These are phyloP conservation scores for Onychorhynchus coronatus DNA, from an alignment of 2,113 vertebrate genomes.

Conservation along the genomic window DNA sequence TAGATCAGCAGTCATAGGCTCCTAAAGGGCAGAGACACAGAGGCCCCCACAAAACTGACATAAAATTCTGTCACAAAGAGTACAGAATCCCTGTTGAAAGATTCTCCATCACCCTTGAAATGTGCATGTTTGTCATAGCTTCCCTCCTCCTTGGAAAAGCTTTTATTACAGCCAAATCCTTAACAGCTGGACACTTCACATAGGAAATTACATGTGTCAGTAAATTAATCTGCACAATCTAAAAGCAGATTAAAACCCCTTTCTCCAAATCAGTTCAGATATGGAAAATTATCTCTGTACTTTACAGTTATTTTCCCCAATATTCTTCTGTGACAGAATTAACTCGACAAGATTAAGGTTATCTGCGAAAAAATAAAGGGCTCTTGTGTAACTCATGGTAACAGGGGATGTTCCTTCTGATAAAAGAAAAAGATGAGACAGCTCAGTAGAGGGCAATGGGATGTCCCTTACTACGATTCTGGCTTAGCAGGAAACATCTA, in stretches of 20 bases:
- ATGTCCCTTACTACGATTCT: neutral
- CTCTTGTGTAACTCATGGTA: neutral
- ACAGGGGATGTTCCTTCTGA: neutral
- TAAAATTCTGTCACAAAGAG: neutral
- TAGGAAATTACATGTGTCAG: constrained; percentile 19
- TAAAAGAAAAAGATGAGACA: neutral
- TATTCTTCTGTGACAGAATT: neutral
- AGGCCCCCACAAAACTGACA: neutral
- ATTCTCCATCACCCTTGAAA: neutral
- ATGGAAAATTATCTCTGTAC: neutral
- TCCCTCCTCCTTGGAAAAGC: neutral
- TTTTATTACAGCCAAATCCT: neutral
- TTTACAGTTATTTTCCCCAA: neutral
- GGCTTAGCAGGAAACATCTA: neutral
- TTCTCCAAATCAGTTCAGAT: neutral
- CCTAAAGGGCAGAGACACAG: neutral
- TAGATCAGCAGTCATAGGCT: neutral
- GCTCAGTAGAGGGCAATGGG: neutral
- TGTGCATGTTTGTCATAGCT: neutral
- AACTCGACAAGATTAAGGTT: neutral
- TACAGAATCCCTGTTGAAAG: neutral
- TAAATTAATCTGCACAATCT: constrained; percentile 11
- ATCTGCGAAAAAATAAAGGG: neutral
- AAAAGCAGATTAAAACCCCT: neutral
- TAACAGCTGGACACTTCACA: neutral